These are phyloP conservation scores for Drosophila triauraria DNA, from an alignment of 1,140 invertebrate genomes.

Conservation along the genomic window DNA sequence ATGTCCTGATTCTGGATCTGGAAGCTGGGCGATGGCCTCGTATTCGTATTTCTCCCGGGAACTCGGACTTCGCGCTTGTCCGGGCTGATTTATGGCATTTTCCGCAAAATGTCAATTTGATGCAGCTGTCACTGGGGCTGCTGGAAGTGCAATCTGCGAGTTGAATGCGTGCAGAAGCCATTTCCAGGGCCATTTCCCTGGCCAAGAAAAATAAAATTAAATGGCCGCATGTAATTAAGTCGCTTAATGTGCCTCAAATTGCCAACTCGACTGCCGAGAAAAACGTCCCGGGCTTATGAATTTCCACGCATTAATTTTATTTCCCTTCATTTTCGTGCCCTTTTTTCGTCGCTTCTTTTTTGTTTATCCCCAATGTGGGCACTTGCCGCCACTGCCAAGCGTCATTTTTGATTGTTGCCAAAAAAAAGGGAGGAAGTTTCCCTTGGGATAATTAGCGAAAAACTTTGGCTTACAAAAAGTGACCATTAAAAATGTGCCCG, in stretches of 20 bases:
- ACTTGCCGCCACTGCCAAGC: slow-evolving; percentile 48
- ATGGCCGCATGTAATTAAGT: slow-evolving; percentile 66
- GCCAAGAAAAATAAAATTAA: slow-evolving; percentile 65
- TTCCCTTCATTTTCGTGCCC: slow-evolving; percentile 52
- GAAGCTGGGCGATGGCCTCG: no score
- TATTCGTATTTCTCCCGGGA: not conserved
- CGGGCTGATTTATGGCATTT: slow-evolving; percentile 40
- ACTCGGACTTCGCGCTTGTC: slow-evolving; percentile 48
- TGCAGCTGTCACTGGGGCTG: slow-evolving; percentile 66
- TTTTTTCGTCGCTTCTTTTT: slow-evolving; percentile 16
- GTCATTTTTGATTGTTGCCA: slow-evolving; percentile 42
- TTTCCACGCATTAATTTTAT: slow-evolving; percentile 65
- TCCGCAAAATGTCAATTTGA: slow-evolving; percentile 71
- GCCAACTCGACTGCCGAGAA: slow-evolving; percentile 37
- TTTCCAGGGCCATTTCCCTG: slow-evolving; percentile 35
- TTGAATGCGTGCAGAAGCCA: slow-evolving; percentile 61
- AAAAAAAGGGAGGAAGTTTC: slow-evolving; percentile 20
- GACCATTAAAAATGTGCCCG: slow-evolving; percentile 26
- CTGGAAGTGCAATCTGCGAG: slow-evolving; percentile 66
- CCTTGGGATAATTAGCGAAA: slow-evolving; percentile 47
- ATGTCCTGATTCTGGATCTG: slow-evolving; percentile 31
- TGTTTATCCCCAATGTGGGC: slow-evolving; percentile 43
- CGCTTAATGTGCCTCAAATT: slow-evolving; percentile 53
- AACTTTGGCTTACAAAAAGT: slow-evolving; percentile 38
- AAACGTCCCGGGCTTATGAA: slow-evolving; percentile 60